Evolutionary conservation across 2,797 vertebrate species (phyloP), one percentile per base, ranked within the genome.

Genomic region (Epinephelus malabaricus): DNA sequence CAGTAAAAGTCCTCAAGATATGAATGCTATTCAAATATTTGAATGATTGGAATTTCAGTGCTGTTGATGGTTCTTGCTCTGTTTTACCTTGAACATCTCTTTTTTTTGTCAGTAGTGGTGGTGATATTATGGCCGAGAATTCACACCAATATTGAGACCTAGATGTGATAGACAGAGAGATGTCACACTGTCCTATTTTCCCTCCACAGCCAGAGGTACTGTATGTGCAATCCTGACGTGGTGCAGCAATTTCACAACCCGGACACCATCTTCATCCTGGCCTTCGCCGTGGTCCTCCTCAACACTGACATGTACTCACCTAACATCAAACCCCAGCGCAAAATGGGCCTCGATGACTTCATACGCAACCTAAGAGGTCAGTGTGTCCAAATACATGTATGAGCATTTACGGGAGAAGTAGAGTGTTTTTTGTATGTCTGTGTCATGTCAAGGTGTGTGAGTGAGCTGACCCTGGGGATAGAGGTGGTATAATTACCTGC

Each of bases 241-340:
- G 98, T 99, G 79, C 98, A 99, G 92, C 98, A 99, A 92, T 99
- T 99, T 89, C 98, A 99, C 95, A 99, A 99, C 91, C 98, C 98
- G 0, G 98, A 99, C 94, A 99, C 98, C 90, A 99, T 99, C 95
- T 99, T 99, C 95, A 99, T 99, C 93, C 89, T 99, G 93, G 98
- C 98, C 86, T 99, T 99, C 0, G 98, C 98, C 51, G 97, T 99
- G 87, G 97, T 99, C 87, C 97, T 99, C 5, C 98, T 99, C 92
- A 99, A 99, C 95, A 99, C 98, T 0, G 98, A 99, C 93, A 99
- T 99, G 98, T 99, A 99, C 93, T 99, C 98, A 14, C 98, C 98
- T 78, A 99, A 99, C 94, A 99, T 99, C 91, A 99, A 99, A 89
- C 98, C 98, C 0, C 98, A 99, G 90, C 97, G 98, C 84, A 99